phyloP scores from a whole-genome alignment of 2,797 vertebrate species.

The Ctenopoma kingsleyae region DNA sequence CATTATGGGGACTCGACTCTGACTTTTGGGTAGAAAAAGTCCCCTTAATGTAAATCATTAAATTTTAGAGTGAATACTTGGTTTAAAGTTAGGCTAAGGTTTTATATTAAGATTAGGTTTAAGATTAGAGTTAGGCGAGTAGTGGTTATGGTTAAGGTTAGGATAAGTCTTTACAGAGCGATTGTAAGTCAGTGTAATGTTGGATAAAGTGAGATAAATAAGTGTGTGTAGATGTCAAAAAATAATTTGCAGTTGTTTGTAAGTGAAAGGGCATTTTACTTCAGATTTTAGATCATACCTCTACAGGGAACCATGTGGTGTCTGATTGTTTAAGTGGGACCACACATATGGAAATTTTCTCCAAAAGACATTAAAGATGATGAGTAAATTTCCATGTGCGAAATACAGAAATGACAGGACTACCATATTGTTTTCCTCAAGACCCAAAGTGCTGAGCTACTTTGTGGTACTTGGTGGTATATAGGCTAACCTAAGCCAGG shows the following conservation, averaged over 20 bases:
- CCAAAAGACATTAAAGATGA: conserved; percentile 23
- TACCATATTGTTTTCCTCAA: conserved; percentile 2
- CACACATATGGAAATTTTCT: conserved; percentile 11
- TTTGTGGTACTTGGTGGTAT: conserved; percentile 18
- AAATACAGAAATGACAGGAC: background rate
- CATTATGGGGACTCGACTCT: no score
- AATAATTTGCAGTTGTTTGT: conserved; percentile 55
- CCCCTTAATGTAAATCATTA: no score
- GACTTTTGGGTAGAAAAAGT: no score
- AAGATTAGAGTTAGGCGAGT: no score
- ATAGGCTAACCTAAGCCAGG: conserved; percentile 33
- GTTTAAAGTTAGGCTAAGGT: no score
- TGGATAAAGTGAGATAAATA: no score
- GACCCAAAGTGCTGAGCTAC: background rate
- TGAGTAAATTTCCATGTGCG: conserved; percentile 20
- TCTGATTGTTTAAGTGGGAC: conserved; percentile 4
- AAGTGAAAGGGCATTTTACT: conserved; percentile 63
- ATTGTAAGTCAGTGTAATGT: no score
- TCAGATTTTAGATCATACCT: conserved; percentile 44
- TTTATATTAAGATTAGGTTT: no score
- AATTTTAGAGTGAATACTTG: no score
- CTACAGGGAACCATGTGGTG: conserved; percentile 30
- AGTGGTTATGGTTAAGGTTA: no score
- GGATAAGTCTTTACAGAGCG: no score
- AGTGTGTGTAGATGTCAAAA: conserved; percentile 51